Base-by-base conservation (phyloP, 1,140 invertebrate genomes). In the Kradibia gibbosae region DNA sequence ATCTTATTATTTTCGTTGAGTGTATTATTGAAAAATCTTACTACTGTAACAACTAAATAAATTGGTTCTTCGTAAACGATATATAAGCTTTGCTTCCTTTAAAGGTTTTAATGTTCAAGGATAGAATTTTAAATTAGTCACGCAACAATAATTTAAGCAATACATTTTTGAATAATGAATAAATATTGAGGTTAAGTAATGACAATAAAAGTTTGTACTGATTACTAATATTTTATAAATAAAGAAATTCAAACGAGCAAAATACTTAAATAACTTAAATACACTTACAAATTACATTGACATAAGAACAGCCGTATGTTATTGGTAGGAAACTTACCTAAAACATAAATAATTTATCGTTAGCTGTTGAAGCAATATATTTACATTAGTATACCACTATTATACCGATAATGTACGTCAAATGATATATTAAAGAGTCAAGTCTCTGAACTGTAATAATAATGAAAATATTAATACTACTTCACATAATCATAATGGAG, bases 251-350 rank as follows among this genome's bases (percentile, higher is more conserved):
- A 36, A 36, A 20, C 13, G 22, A 57, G 22, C 22, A 22, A n/a
- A n/a, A n/a, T n/a, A n/a, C n/a, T n/a, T n/a, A n/a, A n/a, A n/a
- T n/a, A n/a, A n/a, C 0, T 22, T 73, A n/a, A 0, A 31, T 55
- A 28, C 15, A 74, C 72, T 75, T 75, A 75, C 36, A 11, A 28
- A 75, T n/a, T 57, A 11, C 53, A 8, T 0, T 15, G 10, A 25
- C 11, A 10, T 0, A 22, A 15, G 0, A 28, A 13, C 25, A 13
- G 8, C 1, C 34, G 42, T 62, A 20, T 42, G 22, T 62, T 11
- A 45, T 15, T 25, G 13, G n/a, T 10, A n/a, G 17, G 25, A 36
- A 11, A 78, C 75, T 78, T 78, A 78, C 75, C 75, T 78, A 22
- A 50, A 78, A 78, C 42, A 78, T 20, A 78, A 67, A 67, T 22